Conservation (phyloP, 2,797 vertebrate species). For the Phylloscopus collybita region DNA sequence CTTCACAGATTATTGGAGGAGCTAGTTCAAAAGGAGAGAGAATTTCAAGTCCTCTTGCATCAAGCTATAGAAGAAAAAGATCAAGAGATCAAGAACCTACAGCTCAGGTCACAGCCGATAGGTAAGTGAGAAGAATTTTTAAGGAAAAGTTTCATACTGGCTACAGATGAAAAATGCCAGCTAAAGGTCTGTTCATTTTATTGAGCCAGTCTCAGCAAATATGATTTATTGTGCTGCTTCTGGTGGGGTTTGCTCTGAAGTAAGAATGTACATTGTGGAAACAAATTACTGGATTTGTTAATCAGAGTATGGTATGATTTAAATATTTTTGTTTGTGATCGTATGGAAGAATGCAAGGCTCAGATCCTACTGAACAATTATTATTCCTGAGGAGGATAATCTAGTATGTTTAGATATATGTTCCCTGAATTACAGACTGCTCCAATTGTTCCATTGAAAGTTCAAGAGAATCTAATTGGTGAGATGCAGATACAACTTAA, state of each 20-base stretch:
- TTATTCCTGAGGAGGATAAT: neutral
- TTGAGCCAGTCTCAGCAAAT: neutral
- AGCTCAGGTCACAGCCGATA: slow-evolving; percentile 84
- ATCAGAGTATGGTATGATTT: neutral
- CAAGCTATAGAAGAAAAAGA: slow-evolving; percentile 94
- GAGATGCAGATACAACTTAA: neutral
- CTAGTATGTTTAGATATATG: neutral
- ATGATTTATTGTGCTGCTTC: neutral
- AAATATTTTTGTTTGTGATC: neutral
- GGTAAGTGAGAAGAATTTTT: slow-evolving; percentile 75
- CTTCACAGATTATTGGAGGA: slow-evolving; percentile 89
- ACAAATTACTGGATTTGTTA: slow-evolving; percentile 22
- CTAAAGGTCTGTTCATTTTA: neutral
- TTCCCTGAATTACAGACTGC: neutral
- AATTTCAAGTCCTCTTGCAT: slow-evolving; percentile 92
- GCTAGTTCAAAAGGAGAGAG: slow-evolving; percentile 91
- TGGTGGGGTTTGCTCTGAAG: neutral
- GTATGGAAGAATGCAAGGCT: neutral
- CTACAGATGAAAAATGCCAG: neutral
- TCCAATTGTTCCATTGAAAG: neutral
- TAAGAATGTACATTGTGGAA: neutral
- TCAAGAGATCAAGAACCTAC: slow-evolving; percentile 91
- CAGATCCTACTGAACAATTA: neutral
- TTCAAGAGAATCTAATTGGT: neutral
- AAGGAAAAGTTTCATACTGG: neutral